Conservation (phyloP, 2,113 vertebrate genomes). For the Megaceryle torquata region DNA sequence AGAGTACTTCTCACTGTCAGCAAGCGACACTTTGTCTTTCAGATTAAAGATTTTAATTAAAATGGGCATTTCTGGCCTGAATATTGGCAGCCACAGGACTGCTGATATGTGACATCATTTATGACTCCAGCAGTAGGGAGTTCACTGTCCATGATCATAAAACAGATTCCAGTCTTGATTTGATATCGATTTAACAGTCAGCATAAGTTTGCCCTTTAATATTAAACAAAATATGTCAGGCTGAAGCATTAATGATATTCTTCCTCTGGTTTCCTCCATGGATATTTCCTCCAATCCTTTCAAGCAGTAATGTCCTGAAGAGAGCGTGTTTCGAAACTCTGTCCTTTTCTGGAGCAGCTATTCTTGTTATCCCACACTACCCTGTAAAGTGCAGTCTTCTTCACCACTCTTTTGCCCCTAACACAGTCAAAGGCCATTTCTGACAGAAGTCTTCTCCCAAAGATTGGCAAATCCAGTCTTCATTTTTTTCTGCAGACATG, state of each 20-base stretch:
- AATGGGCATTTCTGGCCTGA: conserved; percentile 58
- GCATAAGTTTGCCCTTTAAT: conserved; percentile 71
- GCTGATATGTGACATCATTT: conserved; percentile 76
- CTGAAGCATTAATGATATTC: conserved; percentile 44
- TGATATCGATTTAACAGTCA: conserved; percentile 79
- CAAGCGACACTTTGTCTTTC: conserved; percentile 58
- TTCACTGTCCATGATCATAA: conserved; percentile 67
- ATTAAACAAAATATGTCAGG: conserved; percentile 71
- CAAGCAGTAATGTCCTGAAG: background rate
- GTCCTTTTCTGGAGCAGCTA: background rate
- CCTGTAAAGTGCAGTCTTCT: background rate
- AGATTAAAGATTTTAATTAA: conserved; percentile 70
- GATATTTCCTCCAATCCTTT: conserved; percentile 11
- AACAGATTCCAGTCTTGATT: conserved; percentile 73
- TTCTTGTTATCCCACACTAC: background rate
- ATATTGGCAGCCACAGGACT: conserved; percentile 47
- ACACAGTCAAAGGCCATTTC: background rate
- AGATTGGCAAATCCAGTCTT: background rate
- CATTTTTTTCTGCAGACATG: background rate
- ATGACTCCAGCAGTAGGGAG: conserved; percentile 62
- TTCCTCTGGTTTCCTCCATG: conserved; percentile 27
- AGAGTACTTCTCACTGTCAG: conserved; percentile 41
- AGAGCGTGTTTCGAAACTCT: background rate
- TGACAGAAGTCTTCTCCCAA: background rate
- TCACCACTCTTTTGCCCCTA: background rate